A percentile compares a stretch with the other conserved stretches of the same genome.
Evolutionary conservation across 2,113 vertebrate genomes (phyloP).

Genomic region (Mesoclemmys tuberculata): DNA sequence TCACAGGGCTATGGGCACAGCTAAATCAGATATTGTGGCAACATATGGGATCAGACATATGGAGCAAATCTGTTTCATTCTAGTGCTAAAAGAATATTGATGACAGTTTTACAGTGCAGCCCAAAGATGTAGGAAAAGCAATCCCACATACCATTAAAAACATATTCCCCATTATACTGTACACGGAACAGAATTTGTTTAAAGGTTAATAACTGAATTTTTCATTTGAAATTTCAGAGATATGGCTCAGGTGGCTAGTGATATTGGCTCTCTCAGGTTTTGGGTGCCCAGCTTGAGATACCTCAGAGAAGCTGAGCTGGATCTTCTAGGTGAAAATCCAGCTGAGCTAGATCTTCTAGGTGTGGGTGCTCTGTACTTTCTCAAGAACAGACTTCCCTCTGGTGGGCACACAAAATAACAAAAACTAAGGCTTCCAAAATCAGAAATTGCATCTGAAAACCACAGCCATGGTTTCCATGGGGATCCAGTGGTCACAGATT

Average conservation of each 20-base stretch:
- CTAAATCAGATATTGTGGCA: slow-evolving; percentile 42
- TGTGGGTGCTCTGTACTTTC: neutral
- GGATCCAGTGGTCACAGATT: neutral
- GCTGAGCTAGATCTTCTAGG: neutral
- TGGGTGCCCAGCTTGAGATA: neutral
- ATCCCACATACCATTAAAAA: slow-evolving; percentile 25
- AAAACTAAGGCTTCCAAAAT: neutral
- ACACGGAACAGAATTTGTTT: neutral
- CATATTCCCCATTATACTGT: neutral
- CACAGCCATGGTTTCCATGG: neutral
- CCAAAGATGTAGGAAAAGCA: slow-evolving; percentile 47
- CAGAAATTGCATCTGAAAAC: neutral
- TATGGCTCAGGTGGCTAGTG: neutral
- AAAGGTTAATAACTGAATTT: neutral
- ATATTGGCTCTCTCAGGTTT: neutral
- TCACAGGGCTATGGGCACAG: slow-evolving; percentile 53
- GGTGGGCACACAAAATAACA: neutral
- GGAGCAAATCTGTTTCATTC: slow-evolving; percentile 53
- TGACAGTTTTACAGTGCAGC: slow-evolving; percentile 37
- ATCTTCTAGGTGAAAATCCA: neutral
- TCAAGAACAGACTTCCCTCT: neutral
- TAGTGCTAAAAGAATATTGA: slow-evolving; percentile 55
- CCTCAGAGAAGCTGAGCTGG: neutral
- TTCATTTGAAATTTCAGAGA: neutral
- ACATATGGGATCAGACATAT: slow-evolving; percentile 38